phyloP scores from a whole-genome alignment of 1,140 invertebrate genomes.

The Anastrepha ludens region DNA sequence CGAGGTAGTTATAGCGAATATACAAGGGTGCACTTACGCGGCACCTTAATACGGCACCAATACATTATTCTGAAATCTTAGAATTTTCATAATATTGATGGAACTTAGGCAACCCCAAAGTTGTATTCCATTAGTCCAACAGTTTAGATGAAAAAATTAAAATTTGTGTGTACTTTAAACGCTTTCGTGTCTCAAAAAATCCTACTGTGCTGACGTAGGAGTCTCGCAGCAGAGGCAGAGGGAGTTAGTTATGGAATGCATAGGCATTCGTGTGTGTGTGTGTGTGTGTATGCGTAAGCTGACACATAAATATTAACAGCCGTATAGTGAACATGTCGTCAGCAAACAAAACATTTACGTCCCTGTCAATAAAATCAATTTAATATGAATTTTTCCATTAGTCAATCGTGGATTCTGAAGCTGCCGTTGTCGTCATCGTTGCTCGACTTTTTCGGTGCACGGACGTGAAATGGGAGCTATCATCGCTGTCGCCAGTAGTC shows the following conservation, averaged over 20 bases:
- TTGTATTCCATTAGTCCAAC: too few species aligned
- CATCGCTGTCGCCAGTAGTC: not conserved
- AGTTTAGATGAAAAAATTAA: too few species aligned
- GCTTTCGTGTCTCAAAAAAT: too few species aligned
- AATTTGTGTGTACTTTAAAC: too few species aligned
- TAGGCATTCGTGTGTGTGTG: too few species aligned
- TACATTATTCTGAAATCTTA: too few species aligned
- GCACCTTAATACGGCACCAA: too few species aligned
- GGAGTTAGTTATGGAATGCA: too few species aligned
- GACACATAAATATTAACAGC: slow-evolving; percentile 10
- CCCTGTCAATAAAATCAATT: slow-evolving; percentile 71
- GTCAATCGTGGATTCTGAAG: slow-evolving; percentile 59
- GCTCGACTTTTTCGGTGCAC: not conserved
- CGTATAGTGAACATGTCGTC: slow-evolving; percentile 44
- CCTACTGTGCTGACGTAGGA: not conserved
- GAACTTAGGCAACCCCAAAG: too few species aligned
- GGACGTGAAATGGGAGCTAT: not conserved
- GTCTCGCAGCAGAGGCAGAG: not conserved
- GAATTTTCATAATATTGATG: too few species aligned
- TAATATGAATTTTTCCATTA: slow-evolving; percentile 73
- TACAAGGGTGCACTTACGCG: too few species aligned
- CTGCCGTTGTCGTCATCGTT: not conserved
- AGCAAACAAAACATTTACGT: slow-evolving; percentile 47
- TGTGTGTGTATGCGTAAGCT: not conserved
- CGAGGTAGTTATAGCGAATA: too few species aligned